Evolutionary conservation across 2,113 vertebrate genomes (phyloP).

Genomic region (Petaurus breviceps): DNA sequence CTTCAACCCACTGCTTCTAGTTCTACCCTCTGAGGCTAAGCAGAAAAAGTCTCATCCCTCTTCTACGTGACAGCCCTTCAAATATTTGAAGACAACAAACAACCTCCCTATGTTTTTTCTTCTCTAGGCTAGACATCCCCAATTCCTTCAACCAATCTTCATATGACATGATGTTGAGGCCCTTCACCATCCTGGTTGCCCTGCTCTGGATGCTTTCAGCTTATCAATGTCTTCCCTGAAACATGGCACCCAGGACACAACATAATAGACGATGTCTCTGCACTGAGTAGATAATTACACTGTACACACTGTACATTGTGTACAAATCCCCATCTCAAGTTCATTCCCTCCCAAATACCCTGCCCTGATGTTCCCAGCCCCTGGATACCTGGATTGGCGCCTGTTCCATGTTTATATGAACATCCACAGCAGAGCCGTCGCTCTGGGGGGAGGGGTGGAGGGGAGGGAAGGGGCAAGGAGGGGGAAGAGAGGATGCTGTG

Average conservation of each 20-base stretch:
- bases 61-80: not conserved
- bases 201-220: not conserved
- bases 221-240: not conserved
- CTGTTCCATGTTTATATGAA: conserved; percentile 94
- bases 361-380: conserved; percentile 73
- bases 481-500: not conserved
- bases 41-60: not conserved
- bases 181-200: not conserved
- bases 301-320: not conserved
- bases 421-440: conserved; percentile 89
- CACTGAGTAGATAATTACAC: not conserved
- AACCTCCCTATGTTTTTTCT: not conserved
- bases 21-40: not conserved
- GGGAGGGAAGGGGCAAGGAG: conserved; percentile 27
- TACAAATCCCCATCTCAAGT: not conserved
- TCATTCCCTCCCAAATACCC: conserved; percentile 77
- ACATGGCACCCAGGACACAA: not conserved
- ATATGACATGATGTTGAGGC: not conserved
- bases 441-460: conserved; percentile 75
- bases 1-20: not conserved
- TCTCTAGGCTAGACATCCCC: not conserved
- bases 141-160: not conserved
- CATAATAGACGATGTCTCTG: not conserved
- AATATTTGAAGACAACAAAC: not conserved
- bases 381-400: conserved; percentile 83